A percentile compares a stretch with the other conserved stretches of the same genome.
Evolutionary conservation across 53 echinoderm and acorn worm species (phyloP).

Genomic region (Apostichopus leukothele): DNA sequence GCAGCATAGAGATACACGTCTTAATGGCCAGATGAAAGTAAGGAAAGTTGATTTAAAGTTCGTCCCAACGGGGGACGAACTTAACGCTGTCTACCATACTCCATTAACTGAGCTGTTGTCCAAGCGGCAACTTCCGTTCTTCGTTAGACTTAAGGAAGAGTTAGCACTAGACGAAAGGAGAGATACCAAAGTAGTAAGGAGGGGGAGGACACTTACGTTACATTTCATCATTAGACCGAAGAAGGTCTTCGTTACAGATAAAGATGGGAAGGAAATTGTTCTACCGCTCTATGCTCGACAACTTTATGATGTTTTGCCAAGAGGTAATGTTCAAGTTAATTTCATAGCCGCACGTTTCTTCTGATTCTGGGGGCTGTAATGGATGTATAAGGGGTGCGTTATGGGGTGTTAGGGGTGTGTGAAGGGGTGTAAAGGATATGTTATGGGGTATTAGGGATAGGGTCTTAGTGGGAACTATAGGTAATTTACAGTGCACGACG

Average conservation of each 20-base stretch:
- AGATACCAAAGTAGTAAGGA: background rate
- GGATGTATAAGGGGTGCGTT: no score
- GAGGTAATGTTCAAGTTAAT: background rate
- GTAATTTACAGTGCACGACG: no score
- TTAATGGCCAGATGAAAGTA: background rate
- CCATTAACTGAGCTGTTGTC: background rate
- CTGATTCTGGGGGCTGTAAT: no score
- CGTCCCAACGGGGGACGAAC: background rate
- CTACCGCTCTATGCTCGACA: background rate
- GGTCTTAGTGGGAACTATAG: no score
- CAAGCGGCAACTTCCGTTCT: background rate
- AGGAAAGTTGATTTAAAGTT: background rate
- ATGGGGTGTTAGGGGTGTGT: no score
- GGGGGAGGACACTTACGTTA: background rate
- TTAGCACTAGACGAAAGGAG: background rate
- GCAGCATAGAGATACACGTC: background rate
- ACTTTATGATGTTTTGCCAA: slow-evolving; percentile 14
- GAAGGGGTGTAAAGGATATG: no score
- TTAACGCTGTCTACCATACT: slow-evolving; percentile 14
- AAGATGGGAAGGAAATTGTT: background rate
- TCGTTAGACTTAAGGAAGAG: background rate
- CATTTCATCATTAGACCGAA: slow-evolving; percentile 24
- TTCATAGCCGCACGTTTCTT: no score
- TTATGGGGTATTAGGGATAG: no score
- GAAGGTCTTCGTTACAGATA: background rate